Evolutionary conservation across 2,797 vertebrate species (phyloP).

Genomic region (Enteromius viviparus): DNA sequence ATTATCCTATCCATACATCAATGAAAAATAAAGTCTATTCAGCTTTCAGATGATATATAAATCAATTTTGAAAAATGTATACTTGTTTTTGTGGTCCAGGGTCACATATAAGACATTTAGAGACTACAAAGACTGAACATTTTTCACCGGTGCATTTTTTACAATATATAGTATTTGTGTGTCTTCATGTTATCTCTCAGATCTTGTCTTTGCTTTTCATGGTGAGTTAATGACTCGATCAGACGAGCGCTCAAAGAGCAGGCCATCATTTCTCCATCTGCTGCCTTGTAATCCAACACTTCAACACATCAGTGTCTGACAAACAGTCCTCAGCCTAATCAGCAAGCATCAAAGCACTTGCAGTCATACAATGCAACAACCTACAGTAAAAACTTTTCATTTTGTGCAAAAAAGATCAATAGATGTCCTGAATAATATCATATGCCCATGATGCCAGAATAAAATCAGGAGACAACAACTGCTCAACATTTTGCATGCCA

Average conservation of each 20-base stretch:
- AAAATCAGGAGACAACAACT: neutral
- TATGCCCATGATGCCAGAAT: neutral
- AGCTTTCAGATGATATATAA: no score
- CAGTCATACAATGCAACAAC: neutral
- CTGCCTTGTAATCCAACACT: constrained; percentile 48
- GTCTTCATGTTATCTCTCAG: constrained; percentile 31
- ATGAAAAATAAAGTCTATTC: no score
- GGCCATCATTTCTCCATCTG: constrained; percentile 43
- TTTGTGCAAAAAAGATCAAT: neutral
- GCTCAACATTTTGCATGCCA: constrained; percentile 11
- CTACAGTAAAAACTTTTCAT: neutral
- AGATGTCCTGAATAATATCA: neutral
- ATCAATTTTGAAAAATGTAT: no score
- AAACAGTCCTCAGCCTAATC: constrained; percentile 28
- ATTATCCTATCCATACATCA: no score
- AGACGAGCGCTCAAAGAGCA: constrained; percentile 41
- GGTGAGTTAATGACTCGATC: constrained; percentile 38
- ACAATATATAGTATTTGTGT: constrained; percentile 13
- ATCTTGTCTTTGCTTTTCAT: constrained; percentile 37
- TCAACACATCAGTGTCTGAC: constrained; percentile 23
- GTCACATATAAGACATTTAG: neutral
- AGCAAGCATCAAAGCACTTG: constrained; percentile 28
- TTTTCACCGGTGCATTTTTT: neutral
- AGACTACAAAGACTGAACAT: neutral
- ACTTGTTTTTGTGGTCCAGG: no score